Evolutionary conservation across 2,888 invertebrate species (phyloP).

Genomic region (Pandemis heparana): DNA sequence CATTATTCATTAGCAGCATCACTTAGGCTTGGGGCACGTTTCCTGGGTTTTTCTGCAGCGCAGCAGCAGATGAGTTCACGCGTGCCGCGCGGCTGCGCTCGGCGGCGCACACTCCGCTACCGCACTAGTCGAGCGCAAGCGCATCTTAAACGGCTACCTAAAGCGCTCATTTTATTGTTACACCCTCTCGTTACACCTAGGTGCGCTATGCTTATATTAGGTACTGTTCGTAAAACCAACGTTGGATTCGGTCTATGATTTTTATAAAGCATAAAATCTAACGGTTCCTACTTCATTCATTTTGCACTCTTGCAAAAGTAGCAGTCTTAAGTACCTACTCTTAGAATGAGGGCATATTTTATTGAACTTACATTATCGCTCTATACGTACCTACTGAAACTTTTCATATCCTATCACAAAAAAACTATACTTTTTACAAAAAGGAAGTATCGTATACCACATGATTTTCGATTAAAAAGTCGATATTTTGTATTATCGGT

Average conservation of each 20-base stretch:
- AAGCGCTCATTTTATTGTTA: slow-evolving; percentile 64
- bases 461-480: no score
- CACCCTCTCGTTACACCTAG: slow-evolving; percentile 29
- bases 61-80: slow-evolving; percentile 54
- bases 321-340: not conserved
- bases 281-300: slow-evolving; percentile 53
- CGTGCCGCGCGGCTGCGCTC: slow-evolving; percentile 70
- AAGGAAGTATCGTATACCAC: no score
- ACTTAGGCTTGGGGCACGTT: slow-evolving; percentile 61
- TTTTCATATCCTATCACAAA: no score
- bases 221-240: slow-evolving; percentile 25
- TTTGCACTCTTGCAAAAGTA: slow-evolving; percentile 4
- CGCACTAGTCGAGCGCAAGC: slow-evolving; percentile 46
- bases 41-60: slow-evolving; percentile 77
- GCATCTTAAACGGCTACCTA: slow-evolving; percentile 56
- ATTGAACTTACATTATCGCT: not conserved
- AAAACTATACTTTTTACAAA: no score
- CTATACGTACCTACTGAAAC: no score
- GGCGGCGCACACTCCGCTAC: slow-evolving; percentile 58
- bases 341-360: no score
- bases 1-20: slow-evolving; percentile 77
- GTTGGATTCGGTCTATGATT: slow-evolving; percentile 40
- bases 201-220: slow-evolving; percentile 21
- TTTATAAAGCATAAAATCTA: slow-evolving; percentile 56
- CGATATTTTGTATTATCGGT: no score